phyloP scores from a whole-genome alignment of 2,888 invertebrate genomes.

The Caenorhabditis sp. region DNA sequence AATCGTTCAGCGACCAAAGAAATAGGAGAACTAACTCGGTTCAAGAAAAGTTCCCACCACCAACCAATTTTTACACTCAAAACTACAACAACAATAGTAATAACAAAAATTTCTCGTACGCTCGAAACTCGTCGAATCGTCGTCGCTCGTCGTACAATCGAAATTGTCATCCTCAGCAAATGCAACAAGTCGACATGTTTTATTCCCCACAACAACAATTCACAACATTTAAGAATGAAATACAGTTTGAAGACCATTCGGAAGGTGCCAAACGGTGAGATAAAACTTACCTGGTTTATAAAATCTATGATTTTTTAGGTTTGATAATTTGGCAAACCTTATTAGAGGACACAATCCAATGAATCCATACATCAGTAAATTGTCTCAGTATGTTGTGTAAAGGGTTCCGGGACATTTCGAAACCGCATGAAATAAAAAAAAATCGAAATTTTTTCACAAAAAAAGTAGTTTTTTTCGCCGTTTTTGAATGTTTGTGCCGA shows the following conservation, averaged over 20 bases:
- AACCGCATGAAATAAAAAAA: too few species aligned
- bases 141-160: slow-evolving; percentile 1
- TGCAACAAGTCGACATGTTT: not conserved
- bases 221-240: not conserved
- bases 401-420: too few species aligned
- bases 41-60: slow-evolving; percentile 5
- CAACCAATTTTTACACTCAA: not conserved
- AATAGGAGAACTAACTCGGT: slow-evolving; percentile 8
- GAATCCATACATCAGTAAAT: slow-evolving; percentile 6
- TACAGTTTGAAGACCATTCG: slow-evolving; percentile 27
- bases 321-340: slow-evolving; percentile 30
- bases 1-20: not conserved
- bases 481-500: too few species aligned
- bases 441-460: too few species aligned
- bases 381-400: not conserved
- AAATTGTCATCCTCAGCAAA: not conserved
- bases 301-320: slow-evolving; percentile 9
- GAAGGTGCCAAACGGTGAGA: slow-evolving; percentile 30
- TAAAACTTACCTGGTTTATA: not conserved
- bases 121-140: slow-evolving; percentile 12
- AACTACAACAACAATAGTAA: slow-evolving; percentile 3
- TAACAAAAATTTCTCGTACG: not conserved
- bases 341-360: slow-evolving; percentile 22
- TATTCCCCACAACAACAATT: not conserved
- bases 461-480: too few species aligned